Evolutionary conservation across 1,140 invertebrate genomes (phyloP), one percentile per base, ranked within the genome.

Genomic region (Drosophila burlai): DNA sequence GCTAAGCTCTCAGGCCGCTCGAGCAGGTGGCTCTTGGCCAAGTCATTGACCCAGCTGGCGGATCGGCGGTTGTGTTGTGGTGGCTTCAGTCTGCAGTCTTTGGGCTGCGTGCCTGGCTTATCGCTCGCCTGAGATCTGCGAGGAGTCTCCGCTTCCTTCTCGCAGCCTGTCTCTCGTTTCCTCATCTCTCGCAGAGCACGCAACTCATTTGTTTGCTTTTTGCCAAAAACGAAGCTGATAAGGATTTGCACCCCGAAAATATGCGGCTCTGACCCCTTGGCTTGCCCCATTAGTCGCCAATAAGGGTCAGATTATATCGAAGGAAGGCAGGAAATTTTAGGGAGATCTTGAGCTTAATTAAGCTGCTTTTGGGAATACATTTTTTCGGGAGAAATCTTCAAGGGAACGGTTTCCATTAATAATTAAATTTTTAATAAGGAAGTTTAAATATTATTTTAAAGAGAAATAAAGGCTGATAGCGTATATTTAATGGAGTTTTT

Each of bases 181-280:
- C 29, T 29, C 6, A 13, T 42, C 47, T 52, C 43, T 66, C 26
- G 15, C 45, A 15, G 42, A 49, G 74, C 83, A 89, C 84, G 84
- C 84, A 89, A 79, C 61, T 89, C 64, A 89, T 90, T 90, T 89
- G 77, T 83, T 81, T 83, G 65, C 61, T 68, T 81, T 58, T 81
- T 64, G 15, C 36, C 21, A 24, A 42, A 57, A 59, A 65, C 63
- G 76, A 76, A 58, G 46, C 43, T 55, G 69, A 83, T 89, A 87
- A 74, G 43, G 29, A 42, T 62, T 65, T 40, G 49, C 29, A 29
- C 45, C 46, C 54, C 47, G 21, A 16, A 38, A 73, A 73, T 71
- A 57, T 64, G 42, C 52, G 40, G 29, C 21, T 36, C 38, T 81
- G 78, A 84, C 73, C 78, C 60, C 68, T n/a, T 50, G 58, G 29